Conservation (phyloP, 2,113 vertebrate species). For the Pseudopodoces humilis region DNA sequence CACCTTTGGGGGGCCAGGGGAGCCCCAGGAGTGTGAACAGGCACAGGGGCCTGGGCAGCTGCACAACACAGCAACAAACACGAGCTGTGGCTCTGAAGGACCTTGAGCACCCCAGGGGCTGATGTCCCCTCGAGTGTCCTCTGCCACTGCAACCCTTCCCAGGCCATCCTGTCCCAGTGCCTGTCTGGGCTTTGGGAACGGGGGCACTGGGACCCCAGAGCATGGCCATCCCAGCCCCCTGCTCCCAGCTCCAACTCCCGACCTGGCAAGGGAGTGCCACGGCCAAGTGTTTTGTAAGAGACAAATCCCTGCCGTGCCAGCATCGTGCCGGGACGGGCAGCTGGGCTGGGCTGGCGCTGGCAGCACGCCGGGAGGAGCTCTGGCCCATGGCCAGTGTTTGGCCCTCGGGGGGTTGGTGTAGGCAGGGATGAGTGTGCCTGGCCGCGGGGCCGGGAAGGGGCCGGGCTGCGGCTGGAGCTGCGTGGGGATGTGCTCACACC, state of each 20-base stretch:
- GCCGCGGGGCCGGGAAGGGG: background rate
- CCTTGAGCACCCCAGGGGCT: background rate
- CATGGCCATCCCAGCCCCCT: fast-evolving
- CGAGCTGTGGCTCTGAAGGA: background rate
- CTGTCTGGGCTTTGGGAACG: background rate
- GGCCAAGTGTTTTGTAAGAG: conserved; percentile 15
- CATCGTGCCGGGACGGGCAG: background rate
- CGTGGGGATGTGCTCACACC: background rate
- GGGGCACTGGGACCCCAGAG: background rate
- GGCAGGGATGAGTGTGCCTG: conserved; percentile 26
- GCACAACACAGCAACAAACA: background rate
- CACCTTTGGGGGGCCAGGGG: background rate
- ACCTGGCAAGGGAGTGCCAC: fast-evolving
- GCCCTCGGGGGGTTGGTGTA: conserved; percentile 20
- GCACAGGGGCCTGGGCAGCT: background rate
- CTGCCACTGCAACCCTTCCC: background rate
- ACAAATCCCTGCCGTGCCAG: background rate
- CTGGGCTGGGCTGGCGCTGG: background rate
- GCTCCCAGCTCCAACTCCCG: background rate
- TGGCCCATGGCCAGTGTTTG: conserved; percentile 22
- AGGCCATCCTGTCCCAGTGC: fast-evolving
- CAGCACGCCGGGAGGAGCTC: background rate
- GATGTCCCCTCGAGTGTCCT: background rate
- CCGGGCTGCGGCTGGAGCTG: conserved; percentile 6
- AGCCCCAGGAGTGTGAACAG: fast-evolving